Conservation (phyloP, 2,888 invertebrate genomes). For the Aproaerema taeniolella region DNA sequence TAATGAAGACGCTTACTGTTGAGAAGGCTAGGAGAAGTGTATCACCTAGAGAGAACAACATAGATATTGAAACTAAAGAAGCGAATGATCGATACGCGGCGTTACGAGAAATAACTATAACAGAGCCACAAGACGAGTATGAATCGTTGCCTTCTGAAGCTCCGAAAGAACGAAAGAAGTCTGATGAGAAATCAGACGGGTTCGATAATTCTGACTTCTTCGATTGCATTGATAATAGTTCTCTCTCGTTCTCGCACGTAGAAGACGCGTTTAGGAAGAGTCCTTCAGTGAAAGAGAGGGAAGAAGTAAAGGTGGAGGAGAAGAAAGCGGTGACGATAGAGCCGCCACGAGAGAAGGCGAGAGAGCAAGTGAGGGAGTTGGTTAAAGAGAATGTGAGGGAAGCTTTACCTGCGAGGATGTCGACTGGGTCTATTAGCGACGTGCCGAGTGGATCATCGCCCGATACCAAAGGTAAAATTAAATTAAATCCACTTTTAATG, state of each 20-base stretch:
- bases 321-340: conserved; percentile 41
- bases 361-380: neutral
- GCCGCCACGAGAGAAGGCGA: conserved; percentile 29
- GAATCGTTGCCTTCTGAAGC: conserved; percentile 64
- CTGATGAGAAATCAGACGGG: conserved; percentile 71
- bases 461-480: conserved; percentile 69
- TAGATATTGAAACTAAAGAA: conserved; percentile 48
- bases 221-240: conserved; percentile 72
- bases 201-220: conserved; percentile 73
- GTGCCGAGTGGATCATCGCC: conserved; percentile 81
- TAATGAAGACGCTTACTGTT: conserved; percentile 63
- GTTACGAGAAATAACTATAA: conserved; percentile 84
- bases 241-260: conserved; percentile 66
- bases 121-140: conserved; percentile 77
- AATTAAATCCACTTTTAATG: too few species aligned
- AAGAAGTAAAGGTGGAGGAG: conserved; percentile 40
- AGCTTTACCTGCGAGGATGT: conserved; percentile 70
- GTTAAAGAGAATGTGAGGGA: neutral
- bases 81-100: conserved; percentile 87
- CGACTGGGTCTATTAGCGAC: conserved; percentile 80
- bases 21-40: conserved; percentile 56
- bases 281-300: conserved; percentile 55
- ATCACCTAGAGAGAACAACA: conserved; percentile 66
- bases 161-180: conserved; percentile 69
- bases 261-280: conserved; percentile 72